Percentiles rank a stretch among this genome's conserved stretches.
Conservation (phyloP, 2,888 invertebrate species). For the Blastobasis lacticolella region DNA sequence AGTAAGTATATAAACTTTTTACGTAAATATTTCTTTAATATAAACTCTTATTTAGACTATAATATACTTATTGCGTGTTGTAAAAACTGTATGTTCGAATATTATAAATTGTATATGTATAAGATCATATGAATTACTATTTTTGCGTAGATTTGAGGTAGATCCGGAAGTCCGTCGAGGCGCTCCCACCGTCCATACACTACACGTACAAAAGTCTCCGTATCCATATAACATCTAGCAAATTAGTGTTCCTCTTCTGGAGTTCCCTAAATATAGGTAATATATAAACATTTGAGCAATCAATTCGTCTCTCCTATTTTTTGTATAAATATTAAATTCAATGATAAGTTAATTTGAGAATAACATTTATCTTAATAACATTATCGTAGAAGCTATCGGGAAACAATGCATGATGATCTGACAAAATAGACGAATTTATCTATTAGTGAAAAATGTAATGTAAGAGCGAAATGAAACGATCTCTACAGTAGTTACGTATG, state of each 20-base stretch:
- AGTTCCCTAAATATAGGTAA: conserved; percentile 68
- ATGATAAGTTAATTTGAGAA: conserved; percentile 58
- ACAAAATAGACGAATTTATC: conserved; percentile 52
- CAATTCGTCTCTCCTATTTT: conserved; percentile 68
- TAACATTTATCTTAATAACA: conserved; percentile 43
- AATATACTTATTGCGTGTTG: conserved; percentile 60
- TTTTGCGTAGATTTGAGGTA: conserved; percentile 69
- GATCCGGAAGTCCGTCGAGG: conserved; percentile 11
- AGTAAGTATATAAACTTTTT: conserved; percentile 47
- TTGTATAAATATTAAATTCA: conserved; percentile 70
- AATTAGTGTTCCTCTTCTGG: conserved; percentile 66
- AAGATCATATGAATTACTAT: conserved; percentile 46
- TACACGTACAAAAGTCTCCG: conserved; percentile 53
- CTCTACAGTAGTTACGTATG: conserved; percentile 35
- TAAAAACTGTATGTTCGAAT: conserved; percentile 56
- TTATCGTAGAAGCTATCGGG: conserved; percentile 58
- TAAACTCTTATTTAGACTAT: conserved; percentile 68
- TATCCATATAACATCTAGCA: conserved; percentile 64
- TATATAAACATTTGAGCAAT: conserved; percentile 74
- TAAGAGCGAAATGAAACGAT: conserved; percentile 52
- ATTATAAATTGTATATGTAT: conserved; percentile 50
- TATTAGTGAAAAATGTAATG: conserved; percentile 44
- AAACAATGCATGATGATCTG: conserved; percentile 65
- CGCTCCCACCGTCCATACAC: no score
- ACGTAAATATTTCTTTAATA: conserved; percentile 68